phyloP scores from a whole-genome alignment of 2,797 vertebrate species.

The Sebastes elongatus region DNA sequence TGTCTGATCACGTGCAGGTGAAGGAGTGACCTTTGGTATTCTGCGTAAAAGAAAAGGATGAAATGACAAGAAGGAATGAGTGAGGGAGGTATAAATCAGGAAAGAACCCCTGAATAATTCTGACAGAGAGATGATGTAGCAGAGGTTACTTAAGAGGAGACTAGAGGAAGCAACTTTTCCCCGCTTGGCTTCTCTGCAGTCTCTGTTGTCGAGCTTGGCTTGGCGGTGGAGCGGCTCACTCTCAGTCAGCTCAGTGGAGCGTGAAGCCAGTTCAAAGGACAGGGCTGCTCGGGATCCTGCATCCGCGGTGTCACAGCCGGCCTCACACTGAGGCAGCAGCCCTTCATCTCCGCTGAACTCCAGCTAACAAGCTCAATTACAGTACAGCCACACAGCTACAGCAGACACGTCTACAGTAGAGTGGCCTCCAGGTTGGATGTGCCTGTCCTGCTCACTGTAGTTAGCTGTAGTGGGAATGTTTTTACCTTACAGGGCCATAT shows the following conservation, averaged over 20 bases:
- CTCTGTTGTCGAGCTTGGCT: not conserved
- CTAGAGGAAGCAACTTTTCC: not conserved
- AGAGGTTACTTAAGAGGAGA: not conserved
- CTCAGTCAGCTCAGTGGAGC: slow-evolving; percentile 26
- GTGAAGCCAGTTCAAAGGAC: slow-evolving; percentile 12
- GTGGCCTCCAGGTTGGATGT: not conserved
- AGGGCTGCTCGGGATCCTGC: not conserved
- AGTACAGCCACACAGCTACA: not conserved
- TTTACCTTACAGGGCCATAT: not conserved
- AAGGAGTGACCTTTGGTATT: not conserved
- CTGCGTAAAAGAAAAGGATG: not conserved
- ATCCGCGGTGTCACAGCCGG: slow-evolving; percentile 3
- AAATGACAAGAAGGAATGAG: not conserved
- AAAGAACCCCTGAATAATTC: not conserved
- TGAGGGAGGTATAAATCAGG: not conserved
- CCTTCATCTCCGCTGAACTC: slow-evolving; percentile 21
- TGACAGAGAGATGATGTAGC: not conserved
- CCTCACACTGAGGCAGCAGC: not conserved
- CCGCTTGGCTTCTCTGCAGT: not conserved
- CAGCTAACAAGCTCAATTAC: slow-evolving; percentile 44
- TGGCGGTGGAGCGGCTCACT: not conserved
- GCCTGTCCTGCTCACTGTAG: not conserved
- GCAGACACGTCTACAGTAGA: not conserved
- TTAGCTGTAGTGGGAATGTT: not conserved
- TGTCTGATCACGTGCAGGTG: not conserved